Conservation (phyloP, 2,888 invertebrate species). For the Drosophila formosana region DNA sequence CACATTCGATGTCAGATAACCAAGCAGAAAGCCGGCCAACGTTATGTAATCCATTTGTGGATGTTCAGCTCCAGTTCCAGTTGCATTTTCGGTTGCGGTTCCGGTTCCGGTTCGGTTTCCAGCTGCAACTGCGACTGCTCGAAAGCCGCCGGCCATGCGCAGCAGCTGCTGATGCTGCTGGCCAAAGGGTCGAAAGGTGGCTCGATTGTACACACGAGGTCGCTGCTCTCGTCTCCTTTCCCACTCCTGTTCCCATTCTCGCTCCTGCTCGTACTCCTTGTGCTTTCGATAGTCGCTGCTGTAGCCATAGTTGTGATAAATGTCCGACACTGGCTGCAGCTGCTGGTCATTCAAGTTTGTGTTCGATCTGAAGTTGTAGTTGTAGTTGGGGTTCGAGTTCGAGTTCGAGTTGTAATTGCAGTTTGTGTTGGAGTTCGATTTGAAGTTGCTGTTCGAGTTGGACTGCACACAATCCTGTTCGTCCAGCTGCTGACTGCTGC, state of each 20-base stretch:
- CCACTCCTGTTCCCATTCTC: not conserved
- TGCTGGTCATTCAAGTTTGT: not conserved
- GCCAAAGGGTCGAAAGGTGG: not conserved
- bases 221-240: not conserved
- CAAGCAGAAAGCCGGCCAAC: slow-evolving; percentile 66
- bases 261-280: not conserved
- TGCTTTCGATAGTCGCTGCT: not conserved
- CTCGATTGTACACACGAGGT: not conserved
- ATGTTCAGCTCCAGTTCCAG: not conserved
- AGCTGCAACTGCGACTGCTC: not conserved
- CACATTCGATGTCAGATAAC: slow-evolving; percentile 66
- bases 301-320: not conserved
- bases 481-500: slow-evolving; percentile 2
- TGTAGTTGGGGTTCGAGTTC: not conserved
- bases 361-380: not conserved
- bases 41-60: slow-evolving; percentile 73
- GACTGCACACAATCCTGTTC: not conserved
- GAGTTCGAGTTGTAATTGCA: not conserved
- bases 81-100: not conserved
- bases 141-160: not conserved
- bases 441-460: not conserved
- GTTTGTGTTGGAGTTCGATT: not conserved
- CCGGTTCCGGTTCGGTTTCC: not conserved
- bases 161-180: not conserved
- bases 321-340: not conserved